These are phyloP conservation scores for Chionomys nivalis DNA, from an alignment of 2,113 vertebrate species.

Conservation along the genomic window DNA sequence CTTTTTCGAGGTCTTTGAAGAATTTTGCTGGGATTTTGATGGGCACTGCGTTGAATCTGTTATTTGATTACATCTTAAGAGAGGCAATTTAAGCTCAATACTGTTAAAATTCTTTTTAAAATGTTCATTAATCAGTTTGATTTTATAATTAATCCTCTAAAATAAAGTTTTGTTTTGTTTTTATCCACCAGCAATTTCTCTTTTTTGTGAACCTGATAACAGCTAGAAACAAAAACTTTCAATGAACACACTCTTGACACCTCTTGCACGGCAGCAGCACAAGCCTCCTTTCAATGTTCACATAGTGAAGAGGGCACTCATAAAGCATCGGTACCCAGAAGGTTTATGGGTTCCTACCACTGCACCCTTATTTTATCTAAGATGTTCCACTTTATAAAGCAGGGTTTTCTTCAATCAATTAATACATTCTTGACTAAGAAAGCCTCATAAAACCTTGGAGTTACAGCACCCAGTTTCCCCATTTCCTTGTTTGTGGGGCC, in stretches of 20 bases:
- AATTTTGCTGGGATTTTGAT: no score
- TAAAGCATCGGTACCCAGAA: not conserved
- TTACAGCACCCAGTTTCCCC: not conserved
- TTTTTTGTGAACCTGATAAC: not conserved
- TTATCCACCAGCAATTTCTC: not conserved
- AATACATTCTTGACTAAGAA: not conserved
- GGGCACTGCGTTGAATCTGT: no score
- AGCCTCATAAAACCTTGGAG: not conserved
- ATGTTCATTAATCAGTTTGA: conserved; percentile 47
- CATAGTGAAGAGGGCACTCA: not conserved
- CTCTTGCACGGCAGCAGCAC: not conserved
- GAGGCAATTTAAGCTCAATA: conserved; percentile 52
- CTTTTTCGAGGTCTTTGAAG: no score
- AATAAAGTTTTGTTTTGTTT: conserved; percentile 51
- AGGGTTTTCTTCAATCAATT: not conserved
- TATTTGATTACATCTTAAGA: conserved; percentile 65
- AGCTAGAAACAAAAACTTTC: not conserved
- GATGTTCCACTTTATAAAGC: conserved; percentile 31
- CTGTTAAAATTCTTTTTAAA: conserved; percentile 61
- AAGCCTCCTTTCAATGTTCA: not conserved
- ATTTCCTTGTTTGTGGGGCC: not conserved
- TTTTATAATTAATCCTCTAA: conserved; percentile 53
- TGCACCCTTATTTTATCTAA: not conserved
- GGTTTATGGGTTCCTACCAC: not conserved
- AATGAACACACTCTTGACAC: not conserved